A percentile compares a stretch with the other conserved stretches of the same genome.
Evolutionary conservation across 30 jellyfish, hydroid and myxozoan species (phyloP).

Genomic region (Cassiopea andromeda): DNA sequence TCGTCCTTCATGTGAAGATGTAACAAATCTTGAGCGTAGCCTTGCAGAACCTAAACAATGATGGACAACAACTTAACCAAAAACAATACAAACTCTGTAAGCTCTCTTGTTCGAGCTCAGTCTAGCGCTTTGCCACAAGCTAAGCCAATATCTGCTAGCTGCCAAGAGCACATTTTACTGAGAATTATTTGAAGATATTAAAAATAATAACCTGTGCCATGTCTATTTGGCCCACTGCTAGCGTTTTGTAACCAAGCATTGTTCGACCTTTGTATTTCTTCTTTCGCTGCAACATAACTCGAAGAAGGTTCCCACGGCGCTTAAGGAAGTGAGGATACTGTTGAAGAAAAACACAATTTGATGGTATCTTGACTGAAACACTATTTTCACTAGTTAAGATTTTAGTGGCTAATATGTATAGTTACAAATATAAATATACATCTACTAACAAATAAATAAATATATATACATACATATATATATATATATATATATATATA

Average conservation of each 20-base stretch:
- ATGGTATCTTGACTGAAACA: too few species aligned
- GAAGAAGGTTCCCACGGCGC: conserved; percentile 88
- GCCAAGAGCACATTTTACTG: too few species aligned
- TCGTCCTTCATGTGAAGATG: conserved; percentile 81
- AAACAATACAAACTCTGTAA: not conserved
- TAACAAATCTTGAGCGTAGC: conserved; percentile 76
- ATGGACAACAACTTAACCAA: not conserved
- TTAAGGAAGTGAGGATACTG: conserved; percentile 97
- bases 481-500: too few species aligned
- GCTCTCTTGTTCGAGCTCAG: not conserved
- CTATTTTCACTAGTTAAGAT: too few species aligned
- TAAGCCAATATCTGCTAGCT: too few species aligned
- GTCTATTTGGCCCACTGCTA: conserved; percentile 91
- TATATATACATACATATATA: too few species aligned
- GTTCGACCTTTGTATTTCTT: conserved; percentile 94
- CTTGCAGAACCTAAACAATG: conserved; percentile 81
- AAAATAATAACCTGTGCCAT: conserved; percentile 90
- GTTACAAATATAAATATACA: too few species aligned
- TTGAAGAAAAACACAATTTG: not conserved
- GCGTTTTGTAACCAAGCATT: conserved; percentile 95
- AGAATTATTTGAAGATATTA: too few species aligned
- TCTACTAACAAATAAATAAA: too few species aligned
- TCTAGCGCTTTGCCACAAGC: too few species aligned
- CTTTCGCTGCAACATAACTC: conserved; percentile 91
- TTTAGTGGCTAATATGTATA: too few species aligned